Conservation (phyloP, 2,888 invertebrate genomes). For the Seira musarum region DNA sequence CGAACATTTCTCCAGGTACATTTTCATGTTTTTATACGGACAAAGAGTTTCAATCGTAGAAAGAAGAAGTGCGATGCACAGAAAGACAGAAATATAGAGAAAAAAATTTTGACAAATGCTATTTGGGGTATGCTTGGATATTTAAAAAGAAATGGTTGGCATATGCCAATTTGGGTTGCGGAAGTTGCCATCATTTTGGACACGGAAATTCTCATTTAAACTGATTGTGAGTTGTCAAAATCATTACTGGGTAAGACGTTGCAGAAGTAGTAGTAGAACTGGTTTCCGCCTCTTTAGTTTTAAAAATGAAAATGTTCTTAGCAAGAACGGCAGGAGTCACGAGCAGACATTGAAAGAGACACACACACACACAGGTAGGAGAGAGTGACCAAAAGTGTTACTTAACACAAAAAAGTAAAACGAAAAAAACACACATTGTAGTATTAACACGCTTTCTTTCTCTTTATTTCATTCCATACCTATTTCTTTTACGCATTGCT, state of each 20-base stretch:
- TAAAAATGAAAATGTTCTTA: constrained; percentile 43
- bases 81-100: constrained; percentile 7
- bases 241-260: constrained; percentile 7
- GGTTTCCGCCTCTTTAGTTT: constrained; percentile 14
- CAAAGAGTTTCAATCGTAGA: constrained; percentile 2
- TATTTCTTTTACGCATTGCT: constrained; percentile 93
- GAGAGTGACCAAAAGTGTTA: constrained; percentile 64
- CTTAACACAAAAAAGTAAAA: constrained; percentile 74
- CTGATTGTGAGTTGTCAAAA: constrained; percentile 3
- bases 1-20: constrained; percentile 54
- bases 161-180: neutral
- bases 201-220: neutral
- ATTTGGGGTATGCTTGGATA: constrained; percentile 9
- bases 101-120: too few relatives aligned
- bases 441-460: neutral
- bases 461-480: constrained; percentile 73
- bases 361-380: constrained; percentile 61
- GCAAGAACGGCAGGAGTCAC: constrained; percentile 50
- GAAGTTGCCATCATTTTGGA: constrained; percentile 8
- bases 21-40: constrained; percentile 12
- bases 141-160: neutral
- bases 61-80: constrained; percentile 19
- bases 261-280: neutral
- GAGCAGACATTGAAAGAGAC: constrained; percentile 40
- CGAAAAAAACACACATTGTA: neutral